Evolutionary conservation across 1,140 invertebrate species (phyloP), one percentile per base, ranked within the genome.

Genomic region (Oreohelix idahoensis): DNA sequence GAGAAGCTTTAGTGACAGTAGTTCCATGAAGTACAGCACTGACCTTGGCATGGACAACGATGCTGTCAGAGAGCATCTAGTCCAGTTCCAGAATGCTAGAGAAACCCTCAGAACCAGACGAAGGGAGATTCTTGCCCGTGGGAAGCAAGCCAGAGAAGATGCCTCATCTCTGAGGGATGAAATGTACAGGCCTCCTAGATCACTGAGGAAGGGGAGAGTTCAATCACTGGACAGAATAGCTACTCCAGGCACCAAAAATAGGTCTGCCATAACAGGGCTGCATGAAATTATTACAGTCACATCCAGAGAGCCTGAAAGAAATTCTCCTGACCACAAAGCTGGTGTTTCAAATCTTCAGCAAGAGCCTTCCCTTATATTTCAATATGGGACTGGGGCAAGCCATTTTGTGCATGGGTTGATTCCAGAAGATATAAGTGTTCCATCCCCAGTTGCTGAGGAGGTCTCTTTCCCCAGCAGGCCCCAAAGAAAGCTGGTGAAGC

Each of bases 401-500:
- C 36, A 74, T 29, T 49, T 20, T 23, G 36, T n/a, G 1, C 71
- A 74, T 49, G 58, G 77, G 1, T 11, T 66, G 4, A 63, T 51
- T 17, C 20, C 58, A 23, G 66, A 70, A 32, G 66, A 81, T 49
- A 36, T 71, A 15, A 29, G 5, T 35, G 13, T 81, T 53, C 79
- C 79, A 53, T 81, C 79, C 42, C 79, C 79, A 5, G 42, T 81
- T 32, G 71, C 49, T 26, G 79, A 81, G 66, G 79, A 81, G 45
- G 79, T 66, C 38, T 66, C 53, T 42, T 36, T 66, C 29, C 77
- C 77, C 8, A 78, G 49, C 10, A n/a, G 15, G 11, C 76, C 49
- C 29, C 10, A 23, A 1, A 58, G 26, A 38, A 36, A 26, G 26
- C 77, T 66, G 35, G 58, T 66, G 0, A 79, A 79, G 29, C 51